Conservation (phyloP, 2,888 invertebrate species). For the Drosophila merina region DNA sequence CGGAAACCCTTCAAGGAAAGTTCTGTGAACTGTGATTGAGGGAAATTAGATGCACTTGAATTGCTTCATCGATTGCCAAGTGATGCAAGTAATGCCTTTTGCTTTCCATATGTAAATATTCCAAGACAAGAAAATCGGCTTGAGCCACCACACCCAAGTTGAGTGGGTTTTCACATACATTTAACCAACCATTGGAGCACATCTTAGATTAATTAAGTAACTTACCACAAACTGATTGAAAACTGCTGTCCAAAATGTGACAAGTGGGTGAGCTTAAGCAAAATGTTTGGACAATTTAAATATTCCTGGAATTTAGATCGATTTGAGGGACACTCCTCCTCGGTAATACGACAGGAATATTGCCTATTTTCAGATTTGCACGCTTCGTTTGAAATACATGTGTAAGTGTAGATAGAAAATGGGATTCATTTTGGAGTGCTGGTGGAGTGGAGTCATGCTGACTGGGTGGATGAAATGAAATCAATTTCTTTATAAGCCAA, state of each 20-base stretch:
- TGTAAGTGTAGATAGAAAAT: background rate
- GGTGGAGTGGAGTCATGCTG: slow-evolving; percentile 20
- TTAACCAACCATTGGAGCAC: background rate
- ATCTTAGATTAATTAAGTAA: slow-evolving; percentile 3
- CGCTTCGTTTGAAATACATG: slow-evolving; percentile 5
- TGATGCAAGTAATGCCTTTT: slow-evolving; percentile 31
- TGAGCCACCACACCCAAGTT: background rate
- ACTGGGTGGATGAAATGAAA: slow-evolving; percentile 29
- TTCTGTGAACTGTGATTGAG: slow-evolving; percentile 33
- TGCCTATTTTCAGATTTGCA: slow-evolving; percentile 11
- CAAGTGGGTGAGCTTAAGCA: slow-evolving; percentile 1
- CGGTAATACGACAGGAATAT: background rate
- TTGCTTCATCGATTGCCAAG: slow-evolving; percentile 35
- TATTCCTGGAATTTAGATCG: slow-evolving; percentile 6
- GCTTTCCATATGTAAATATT: slow-evolving; percentile 19
- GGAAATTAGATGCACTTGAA: slow-evolving; percentile 37
- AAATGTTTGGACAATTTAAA: background rate
- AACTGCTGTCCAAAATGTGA: background rate
- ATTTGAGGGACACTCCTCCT: background rate
- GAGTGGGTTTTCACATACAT: background rate
- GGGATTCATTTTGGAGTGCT: slow-evolving; percentile 11
- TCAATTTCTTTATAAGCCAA: slow-evolving; percentile 28
- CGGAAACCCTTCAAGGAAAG: slow-evolving; percentile 11
- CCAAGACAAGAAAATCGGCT: slow-evolving; percentile 2
- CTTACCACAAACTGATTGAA: background rate